Percentiles rank a stretch among this genome's conserved stretches.
Evolutionary conservation across 2,113 vertebrate species (phyloP).

Genomic region (Dendrocopos noguchii): DNA sequence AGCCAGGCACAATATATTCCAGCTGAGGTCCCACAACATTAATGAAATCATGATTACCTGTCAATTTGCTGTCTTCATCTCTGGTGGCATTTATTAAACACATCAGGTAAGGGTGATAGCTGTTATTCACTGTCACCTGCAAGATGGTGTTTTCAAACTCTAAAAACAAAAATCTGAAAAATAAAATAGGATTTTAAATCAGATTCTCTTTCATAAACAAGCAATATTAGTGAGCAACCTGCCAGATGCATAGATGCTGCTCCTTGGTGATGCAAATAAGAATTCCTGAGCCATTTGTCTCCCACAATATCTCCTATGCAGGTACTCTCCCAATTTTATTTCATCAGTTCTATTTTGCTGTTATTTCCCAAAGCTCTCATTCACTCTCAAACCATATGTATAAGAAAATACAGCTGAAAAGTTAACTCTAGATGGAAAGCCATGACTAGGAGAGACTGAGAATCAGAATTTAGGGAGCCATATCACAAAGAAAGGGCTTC

Average conservation of each 20-base stretch:
- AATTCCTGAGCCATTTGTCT: background rate
- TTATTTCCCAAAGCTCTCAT: conserved; percentile 23
- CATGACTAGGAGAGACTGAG: background rate
- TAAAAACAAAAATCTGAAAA: conserved; percentile 75
- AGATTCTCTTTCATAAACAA: conserved; percentile 12
- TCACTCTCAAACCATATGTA: background rate
- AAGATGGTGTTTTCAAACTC: conserved; percentile 76
- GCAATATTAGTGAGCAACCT: background rate
- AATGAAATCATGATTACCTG: conserved; percentile 71
- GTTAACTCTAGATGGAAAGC: background rate
- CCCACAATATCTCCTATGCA: background rate
- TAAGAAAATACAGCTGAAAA: conserved; percentile 18
- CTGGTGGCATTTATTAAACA: conserved; percentile 74
- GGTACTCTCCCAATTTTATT: background rate
- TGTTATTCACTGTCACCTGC: conserved; percentile 63
- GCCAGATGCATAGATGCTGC: background rate
- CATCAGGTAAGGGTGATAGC: conserved; percentile 69
- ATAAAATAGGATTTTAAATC: conserved; percentile 33
- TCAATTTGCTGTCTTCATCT: conserved; percentile 46
- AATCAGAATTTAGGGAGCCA: background rate
- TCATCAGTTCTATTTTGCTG: background rate
- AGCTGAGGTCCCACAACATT: background rate
- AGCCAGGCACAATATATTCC: background rate
- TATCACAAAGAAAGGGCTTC: background rate
- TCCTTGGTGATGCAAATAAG: conserved; percentile 1